Percentiles rank a stretch among this genome's conserved stretches.
These are phyloP conservation scores for Leucophenga maculata DNA, from an alignment of 2,888 invertebrate species.

Conservation along the genomic window DNA sequence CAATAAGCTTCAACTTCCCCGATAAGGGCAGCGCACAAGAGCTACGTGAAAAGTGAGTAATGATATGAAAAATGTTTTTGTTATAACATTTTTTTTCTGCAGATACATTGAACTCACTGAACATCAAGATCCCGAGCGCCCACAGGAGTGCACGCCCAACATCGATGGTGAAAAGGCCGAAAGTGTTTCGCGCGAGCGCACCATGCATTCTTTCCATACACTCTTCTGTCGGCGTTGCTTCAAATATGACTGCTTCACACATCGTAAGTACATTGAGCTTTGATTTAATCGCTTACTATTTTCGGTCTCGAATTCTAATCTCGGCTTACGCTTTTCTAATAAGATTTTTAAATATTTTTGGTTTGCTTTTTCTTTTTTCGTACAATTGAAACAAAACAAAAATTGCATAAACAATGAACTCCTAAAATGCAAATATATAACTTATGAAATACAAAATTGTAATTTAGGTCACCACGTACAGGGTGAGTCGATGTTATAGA, in stretches of 20 bases:
- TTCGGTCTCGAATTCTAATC: slow-evolving; percentile 25
- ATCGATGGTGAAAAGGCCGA: slow-evolving; percentile 94
- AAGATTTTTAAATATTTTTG: slow-evolving; percentile 58
- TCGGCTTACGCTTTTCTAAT: slow-evolving; percentile 37
- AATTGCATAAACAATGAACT: slow-evolving; percentile 30
- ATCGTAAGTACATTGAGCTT: slow-evolving; percentile 81
- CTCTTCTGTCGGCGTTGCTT: slow-evolving; percentile 97
- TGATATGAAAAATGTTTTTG: too few relatives aligned
- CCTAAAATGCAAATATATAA: slow-evolving; percentile 45
- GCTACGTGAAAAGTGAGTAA: slow-evolving; percentile 85
- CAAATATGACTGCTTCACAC: slow-evolving; percentile 98
- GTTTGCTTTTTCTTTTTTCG: slow-evolving; percentile 58
- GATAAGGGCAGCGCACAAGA: slow-evolving; percentile 93
- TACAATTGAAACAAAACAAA: slow-evolving; percentile 46
- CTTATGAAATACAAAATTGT: slow-evolving; percentile 51
- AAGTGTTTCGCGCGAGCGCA: slow-evolving; percentile 92
- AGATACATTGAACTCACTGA: slow-evolving; percentile 93
- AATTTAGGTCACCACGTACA: slow-evolving; percentile 71
- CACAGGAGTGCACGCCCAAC: slow-evolving; percentile 96
- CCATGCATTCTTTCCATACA: slow-evolving; percentile 99
- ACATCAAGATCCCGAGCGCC: slow-evolving; percentile 86
- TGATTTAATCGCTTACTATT: background rate
- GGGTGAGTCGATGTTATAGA: slow-evolving; percentile 72
- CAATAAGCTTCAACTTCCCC: slow-evolving; percentile 92
- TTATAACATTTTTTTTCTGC: too few relatives aligned